Evolutionary conservation across 2,888 invertebrate genomes (phyloP).

Genomic region (Agriopis marginaria): DNA sequence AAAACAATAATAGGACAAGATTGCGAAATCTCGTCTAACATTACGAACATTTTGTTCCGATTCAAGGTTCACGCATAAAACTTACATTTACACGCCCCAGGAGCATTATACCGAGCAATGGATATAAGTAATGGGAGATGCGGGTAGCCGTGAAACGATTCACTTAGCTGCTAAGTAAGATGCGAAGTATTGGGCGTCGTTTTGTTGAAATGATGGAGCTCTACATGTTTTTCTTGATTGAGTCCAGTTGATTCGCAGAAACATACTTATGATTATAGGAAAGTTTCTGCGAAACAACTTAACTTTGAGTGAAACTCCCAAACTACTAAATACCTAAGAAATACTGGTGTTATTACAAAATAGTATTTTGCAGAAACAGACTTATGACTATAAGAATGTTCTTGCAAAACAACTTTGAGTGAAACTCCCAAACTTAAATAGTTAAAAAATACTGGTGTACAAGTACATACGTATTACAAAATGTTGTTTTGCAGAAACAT

Average conservation of each 20-base stretch:
- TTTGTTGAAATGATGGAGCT: slow-evolving; percentile 8
- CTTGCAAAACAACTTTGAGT: no score
- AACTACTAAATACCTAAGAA: no score
- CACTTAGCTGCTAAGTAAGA: slow-evolving; percentile 35
- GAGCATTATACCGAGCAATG: slow-evolving; percentile 29
- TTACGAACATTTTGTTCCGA: slow-evolving; percentile 43
- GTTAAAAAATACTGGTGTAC: no score
- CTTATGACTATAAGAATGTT: no score
- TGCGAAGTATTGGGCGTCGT: slow-evolving; percentile 7
- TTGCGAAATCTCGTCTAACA: slow-evolving; percentile 41
- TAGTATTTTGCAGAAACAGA: no score
- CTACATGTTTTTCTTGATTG: not conserved
- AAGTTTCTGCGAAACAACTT: no score
- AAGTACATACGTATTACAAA: no score
- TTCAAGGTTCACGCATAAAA: slow-evolving; percentile 46
- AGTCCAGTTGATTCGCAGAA: not conserved
- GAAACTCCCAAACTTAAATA: no score
- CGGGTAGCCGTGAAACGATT: slow-evolving; percentile 34
- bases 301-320: no score
- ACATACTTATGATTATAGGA: not conserved
- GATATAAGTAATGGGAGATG: slow-evolving; percentile 32
- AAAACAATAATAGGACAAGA: slow-evolving; percentile 23
- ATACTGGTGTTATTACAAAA: no score
- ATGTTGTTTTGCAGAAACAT: no score
- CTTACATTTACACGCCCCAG: slow-evolving; percentile 44